A percentile compares a stretch with the other conserved stretches of the same genome.
Conservation (phyloP, 2,113 vertebrate genomes). For the Condylura cristata region DNA sequence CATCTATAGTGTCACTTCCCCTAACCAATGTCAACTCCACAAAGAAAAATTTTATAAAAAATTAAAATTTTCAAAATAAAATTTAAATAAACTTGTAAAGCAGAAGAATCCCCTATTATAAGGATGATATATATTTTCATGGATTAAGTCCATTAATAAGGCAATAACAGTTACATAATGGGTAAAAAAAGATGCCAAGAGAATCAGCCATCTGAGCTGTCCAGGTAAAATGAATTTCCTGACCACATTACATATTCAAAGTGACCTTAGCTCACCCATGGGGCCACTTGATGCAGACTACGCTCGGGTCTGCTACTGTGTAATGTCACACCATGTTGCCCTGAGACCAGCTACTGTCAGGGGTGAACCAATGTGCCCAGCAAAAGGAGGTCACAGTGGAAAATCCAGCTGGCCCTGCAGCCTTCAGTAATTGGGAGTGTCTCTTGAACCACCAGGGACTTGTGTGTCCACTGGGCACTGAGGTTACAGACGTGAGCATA, state of each 20-base stretch:
- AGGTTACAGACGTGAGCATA: neutral
- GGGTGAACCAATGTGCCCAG: no score
- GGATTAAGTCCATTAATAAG: neutral
- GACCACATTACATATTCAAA: neutral
- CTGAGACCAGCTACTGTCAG: no score
- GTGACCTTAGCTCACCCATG: neutral
- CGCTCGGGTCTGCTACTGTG: neutral
- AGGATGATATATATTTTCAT: neutral
- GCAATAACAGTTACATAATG: neutral
- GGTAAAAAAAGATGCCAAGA: neutral
- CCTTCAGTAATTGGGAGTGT: no score
- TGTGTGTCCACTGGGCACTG: no score
- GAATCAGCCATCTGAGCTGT: neutral
- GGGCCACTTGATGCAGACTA: neutral
- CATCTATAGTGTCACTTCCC: no score
- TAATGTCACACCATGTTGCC: neutral
- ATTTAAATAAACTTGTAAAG: neutral
- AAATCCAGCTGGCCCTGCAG: no score
- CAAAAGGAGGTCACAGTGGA: no score
- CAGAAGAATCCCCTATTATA: neutral
- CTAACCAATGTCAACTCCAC: no score
- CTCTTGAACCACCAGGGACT: no score
- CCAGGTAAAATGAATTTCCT: neutral
- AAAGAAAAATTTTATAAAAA: no score
- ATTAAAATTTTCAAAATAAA: no score